phyloP scores from a whole-genome alignment of 2,113 vertebrate species.

The Xiphorhynchus elegans region DNA sequence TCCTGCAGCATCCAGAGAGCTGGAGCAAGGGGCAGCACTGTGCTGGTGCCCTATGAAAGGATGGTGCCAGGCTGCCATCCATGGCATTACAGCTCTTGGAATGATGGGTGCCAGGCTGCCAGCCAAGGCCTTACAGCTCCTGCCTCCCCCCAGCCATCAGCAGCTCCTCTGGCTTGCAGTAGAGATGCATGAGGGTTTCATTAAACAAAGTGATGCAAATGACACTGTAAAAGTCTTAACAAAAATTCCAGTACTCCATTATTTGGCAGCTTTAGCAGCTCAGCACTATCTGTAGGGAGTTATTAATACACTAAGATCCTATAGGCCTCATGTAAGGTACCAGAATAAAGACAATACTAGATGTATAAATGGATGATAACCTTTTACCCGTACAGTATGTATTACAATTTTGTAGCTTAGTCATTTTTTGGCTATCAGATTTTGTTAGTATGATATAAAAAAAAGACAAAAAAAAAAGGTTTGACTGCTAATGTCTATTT shows the following conservation, averaged over 20 bases:
- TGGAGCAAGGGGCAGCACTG: not conserved
- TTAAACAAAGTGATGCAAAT: constrained; percentile 9
- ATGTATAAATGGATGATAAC: constrained; percentile 70
- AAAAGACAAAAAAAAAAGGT: not conserved
- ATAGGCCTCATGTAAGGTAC: constrained; percentile 50
- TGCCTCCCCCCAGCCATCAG: not conserved
- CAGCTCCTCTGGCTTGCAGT: not conserved
- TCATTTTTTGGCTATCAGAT: constrained; percentile 69
- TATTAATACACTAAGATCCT: constrained; percentile 62
- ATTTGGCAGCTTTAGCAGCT: constrained; percentile 54
- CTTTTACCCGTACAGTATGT: constrained; percentile 60
- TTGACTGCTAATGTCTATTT: constrained; percentile 68
- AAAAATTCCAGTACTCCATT: not conserved
- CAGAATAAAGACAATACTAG: constrained; percentile 41
- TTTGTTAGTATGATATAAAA: constrained; percentile 65
- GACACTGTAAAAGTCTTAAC: constrained; percentile 41
- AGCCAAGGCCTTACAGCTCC: not conserved
- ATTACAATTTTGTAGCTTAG: constrained; percentile 74
- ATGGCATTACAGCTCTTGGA: not conserved
- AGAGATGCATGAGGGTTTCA: constrained; percentile 58
- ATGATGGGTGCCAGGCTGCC: not conserved
- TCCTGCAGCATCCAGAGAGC: not conserved
- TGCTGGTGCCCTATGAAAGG: not conserved
- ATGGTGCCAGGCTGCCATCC: not conserved
- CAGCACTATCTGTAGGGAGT: constrained; percentile 34